Percentiles rank a stretch among this genome's conserved stretches.
These are phyloP conservation scores for Microtus ochrogaster DNA, from an alignment of 2,113 vertebrate genomes.

Conservation along the genomic window DNA sequence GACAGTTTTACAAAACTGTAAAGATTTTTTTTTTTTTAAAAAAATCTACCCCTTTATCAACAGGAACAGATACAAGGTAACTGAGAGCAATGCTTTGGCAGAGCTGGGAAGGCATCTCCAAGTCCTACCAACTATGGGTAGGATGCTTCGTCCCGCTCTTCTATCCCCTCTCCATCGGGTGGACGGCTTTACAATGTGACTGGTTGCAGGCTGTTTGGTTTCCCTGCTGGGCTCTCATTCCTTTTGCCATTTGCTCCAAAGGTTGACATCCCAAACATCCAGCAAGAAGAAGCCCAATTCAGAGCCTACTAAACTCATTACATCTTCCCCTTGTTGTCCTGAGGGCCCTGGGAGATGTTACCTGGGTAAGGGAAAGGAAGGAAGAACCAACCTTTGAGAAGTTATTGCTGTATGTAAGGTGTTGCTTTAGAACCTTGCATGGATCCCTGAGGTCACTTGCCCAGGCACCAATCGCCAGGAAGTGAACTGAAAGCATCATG, in stretches of 20 bases:
- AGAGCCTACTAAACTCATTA: not conserved
- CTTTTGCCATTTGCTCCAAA: not conserved
- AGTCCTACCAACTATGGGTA: not conserved
- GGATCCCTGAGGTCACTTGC: not conserved
- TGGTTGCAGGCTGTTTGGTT: not conserved
- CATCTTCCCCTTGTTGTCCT: not conserved
- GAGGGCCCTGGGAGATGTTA: not conserved
- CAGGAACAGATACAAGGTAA: not conserved
- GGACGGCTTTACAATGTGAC: not conserved
- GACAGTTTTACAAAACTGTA: not conserved
- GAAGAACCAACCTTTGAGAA: not conserved
- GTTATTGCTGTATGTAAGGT: not conserved
- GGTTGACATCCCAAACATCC: not conserved
- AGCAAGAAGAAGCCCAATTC: not conserved
- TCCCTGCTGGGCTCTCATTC: not conserved
- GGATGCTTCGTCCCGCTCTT: not conserved
- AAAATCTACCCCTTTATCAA: not conserved
- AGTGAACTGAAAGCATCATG: not conserved
- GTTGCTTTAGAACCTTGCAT: not conserved
- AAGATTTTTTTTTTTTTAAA: not conserved
- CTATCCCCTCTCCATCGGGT: too few species aligned
- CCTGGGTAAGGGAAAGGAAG: not conserved
- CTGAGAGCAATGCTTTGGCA: not conserved
- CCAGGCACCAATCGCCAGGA: not conserved
- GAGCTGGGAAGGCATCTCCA: not conserved